phyloP scores from a whole-genome alignment of 2,797 vertebrate genomes.

The Fistularia commersonii region DNA sequence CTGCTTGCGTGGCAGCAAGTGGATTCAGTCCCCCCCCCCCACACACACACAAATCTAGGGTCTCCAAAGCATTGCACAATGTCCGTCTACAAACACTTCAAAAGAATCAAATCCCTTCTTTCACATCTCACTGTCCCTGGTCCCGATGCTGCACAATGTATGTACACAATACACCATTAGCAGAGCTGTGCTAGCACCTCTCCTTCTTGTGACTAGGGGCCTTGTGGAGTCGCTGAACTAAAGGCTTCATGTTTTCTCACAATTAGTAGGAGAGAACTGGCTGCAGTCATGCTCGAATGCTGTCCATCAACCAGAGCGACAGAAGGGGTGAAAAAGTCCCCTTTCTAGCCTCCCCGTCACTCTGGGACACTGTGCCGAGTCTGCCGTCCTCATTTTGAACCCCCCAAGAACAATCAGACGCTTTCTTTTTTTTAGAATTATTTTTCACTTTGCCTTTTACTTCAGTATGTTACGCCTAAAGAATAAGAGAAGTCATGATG shows the following conservation, averaged over 20 bases:
- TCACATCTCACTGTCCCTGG: background rate
- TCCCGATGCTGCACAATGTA: background rate
- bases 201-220: too few species aligned
- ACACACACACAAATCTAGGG: too few species aligned
- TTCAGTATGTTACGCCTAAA: slow-evolving; percentile 10
- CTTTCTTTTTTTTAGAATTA: slow-evolving; percentile 23
- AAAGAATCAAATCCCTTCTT: background rate
- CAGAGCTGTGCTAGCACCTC: background rate
- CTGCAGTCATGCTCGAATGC: too few species aligned
- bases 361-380: slow-evolving; percentile 9
- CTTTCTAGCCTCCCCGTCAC: background rate
- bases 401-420: slow-evolving; percentile 9
- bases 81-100: background rate
- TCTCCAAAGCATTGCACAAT: too few species aligned
- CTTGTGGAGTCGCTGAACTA: too few species aligned
- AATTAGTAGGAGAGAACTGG: too few species aligned
- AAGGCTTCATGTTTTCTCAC: too few species aligned
- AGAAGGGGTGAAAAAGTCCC: too few species aligned
- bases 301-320: too few species aligned
- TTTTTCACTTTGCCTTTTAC: slow-evolving; percentile 18
- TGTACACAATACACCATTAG: background rate
- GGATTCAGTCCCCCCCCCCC: too few species aligned
- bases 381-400: slow-evolving; percentile 20
- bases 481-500: slow-evolving; percentile 18
- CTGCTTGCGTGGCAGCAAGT: too few species aligned